Percentiles rank a stretch among this genome's conserved stretches.
Evolutionary conservation across 2,888 invertebrate species (phyloP).

Genomic region (Euclidia mi): DNA sequence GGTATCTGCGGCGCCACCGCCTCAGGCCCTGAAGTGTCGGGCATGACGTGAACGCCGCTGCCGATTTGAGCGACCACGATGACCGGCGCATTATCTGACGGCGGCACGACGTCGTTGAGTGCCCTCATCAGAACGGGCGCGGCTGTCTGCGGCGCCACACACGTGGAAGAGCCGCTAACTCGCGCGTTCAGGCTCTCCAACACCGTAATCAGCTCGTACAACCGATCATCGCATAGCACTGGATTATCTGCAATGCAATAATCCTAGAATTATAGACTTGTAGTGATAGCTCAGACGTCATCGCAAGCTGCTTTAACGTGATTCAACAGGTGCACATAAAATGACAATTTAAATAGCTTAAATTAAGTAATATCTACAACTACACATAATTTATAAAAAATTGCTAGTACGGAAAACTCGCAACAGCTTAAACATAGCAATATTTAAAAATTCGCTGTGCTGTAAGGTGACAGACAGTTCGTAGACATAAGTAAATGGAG

Average conservation of each 20-base stretch:
- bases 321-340: neutral
- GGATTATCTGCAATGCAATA: constrained; percentile 92
- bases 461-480: neutral
- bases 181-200: constrained; percentile 93
- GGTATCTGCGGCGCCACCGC: constrained; percentile 58
- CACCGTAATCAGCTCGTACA: constrained; percentile 92
- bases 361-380: neutral
- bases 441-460: constrained; percentile 41
- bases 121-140: constrained; percentile 77
- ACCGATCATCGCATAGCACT: constrained; percentile 93
- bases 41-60: constrained; percentile 55
- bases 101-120: constrained; percentile 77
- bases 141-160: constrained; percentile 76
- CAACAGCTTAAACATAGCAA: constrained; percentile 26
- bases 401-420: constrained; percentile 21
- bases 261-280: constrained; percentile 42
- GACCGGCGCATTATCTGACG: constrained; percentile 66
- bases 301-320: neutral
- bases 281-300: constrained; percentile 8
- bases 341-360: too few species aligned
- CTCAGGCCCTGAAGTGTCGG: constrained; percentile 57
- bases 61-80: constrained; percentile 74
- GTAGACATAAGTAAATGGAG: neutral
- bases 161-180: constrained; percentile 92
- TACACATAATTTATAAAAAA: neutral